Conservation (phyloP, 2,888 invertebrate genomes). For the Oxytorus armatus region DNA sequence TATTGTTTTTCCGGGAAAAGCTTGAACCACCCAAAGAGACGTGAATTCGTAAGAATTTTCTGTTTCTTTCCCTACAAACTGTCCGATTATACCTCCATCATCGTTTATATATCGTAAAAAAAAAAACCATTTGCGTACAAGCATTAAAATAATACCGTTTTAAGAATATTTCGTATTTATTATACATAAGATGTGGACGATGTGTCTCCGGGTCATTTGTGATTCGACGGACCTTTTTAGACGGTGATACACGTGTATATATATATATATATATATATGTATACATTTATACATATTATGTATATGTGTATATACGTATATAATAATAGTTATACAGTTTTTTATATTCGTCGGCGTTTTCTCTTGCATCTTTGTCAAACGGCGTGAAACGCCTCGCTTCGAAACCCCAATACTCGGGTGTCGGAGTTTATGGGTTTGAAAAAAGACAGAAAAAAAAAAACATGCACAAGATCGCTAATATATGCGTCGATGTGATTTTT, state of each 20-base stretch:
- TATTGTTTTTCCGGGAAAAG: too few relatives aligned
- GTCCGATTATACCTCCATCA: too few relatives aligned
- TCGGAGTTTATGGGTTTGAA: constrained; percentile 5
- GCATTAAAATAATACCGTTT: constrained; percentile 42
- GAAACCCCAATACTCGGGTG: constrained; percentile 5
- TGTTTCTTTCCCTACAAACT: too few relatives aligned
- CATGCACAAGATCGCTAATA: constrained; percentile 65
- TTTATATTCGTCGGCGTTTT: constrained; percentile 70
- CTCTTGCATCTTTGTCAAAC: constrained; percentile 53
- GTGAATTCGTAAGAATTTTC: too few relatives aligned
- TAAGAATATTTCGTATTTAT: constrained; percentile 63
- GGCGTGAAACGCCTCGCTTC: constrained; percentile 41
- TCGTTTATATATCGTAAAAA: not conserved
- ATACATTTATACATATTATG: too few relatives aligned
- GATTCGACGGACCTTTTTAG: constrained; percentile 22
- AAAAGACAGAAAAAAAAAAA: constrained; percentile 57
- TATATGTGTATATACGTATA: constrained; percentile 64
- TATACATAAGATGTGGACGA: constrained; percentile 34
- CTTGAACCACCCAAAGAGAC: too few relatives aligned
- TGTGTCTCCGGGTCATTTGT: not conserved
- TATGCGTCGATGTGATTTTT: constrained; percentile 61
- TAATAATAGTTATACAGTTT: constrained; percentile 65
- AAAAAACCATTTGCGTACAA: constrained; percentile 29
- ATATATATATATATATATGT: constrained; percentile 54
- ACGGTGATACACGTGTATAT: constrained; percentile 62